Evolutionary conservation across 2,888 invertebrate genomes (phyloP).

Genomic region (Plagodis pulveraria): DNA sequence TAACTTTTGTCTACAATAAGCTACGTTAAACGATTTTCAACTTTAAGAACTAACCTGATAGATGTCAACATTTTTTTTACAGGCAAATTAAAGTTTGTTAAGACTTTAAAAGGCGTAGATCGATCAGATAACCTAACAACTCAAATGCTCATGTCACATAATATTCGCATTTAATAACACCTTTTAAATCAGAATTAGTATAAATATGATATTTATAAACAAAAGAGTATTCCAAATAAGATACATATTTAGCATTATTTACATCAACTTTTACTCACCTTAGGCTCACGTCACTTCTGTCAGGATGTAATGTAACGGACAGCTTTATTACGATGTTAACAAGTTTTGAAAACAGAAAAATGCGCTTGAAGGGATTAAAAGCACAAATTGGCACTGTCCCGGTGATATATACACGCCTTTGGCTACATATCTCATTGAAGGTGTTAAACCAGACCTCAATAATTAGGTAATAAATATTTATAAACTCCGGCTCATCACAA

Average conservation of each 20-base stretch:
- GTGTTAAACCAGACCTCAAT: conserved; percentile 67
- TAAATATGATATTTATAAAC: conserved; percentile 18
- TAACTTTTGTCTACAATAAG: conserved; percentile 21
- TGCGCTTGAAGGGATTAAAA: conserved; percentile 31
- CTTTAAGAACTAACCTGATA: conserved; percentile 16
- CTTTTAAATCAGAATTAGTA: conserved; percentile 27
- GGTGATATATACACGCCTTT: conserved; percentile 52
- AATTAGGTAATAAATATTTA: conserved; percentile 83
- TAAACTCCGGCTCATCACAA: conserved; percentile 69
- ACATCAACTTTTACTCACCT: background rate
- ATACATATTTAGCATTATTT: too few species aligned
- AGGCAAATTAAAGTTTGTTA: conserved; percentile 25
- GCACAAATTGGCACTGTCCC: conserved; percentile 54
- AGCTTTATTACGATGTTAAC: conserved; percentile 20
- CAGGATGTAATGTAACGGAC: conserved; percentile 11
- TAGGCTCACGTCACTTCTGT: conserved; percentile 9
- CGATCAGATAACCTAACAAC: conserved; percentile 38
- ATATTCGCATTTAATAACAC: conserved; percentile 33
- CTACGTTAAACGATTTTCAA: conserved; percentile 8
- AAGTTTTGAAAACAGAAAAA: conserved; percentile 19
- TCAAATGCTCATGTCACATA: conserved; percentile 37
- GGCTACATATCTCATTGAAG: conserved; percentile 61
- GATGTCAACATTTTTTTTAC: conserved; percentile 8
- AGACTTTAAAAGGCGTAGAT: conserved; percentile 35
- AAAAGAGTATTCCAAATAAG: conserved; percentile 1